Evolutionary conservation across 2,113 vertebrate genomes (phyloP), one percentile per base, ranked within the genome.

Genomic region (Trinectes maculatus): DNA sequence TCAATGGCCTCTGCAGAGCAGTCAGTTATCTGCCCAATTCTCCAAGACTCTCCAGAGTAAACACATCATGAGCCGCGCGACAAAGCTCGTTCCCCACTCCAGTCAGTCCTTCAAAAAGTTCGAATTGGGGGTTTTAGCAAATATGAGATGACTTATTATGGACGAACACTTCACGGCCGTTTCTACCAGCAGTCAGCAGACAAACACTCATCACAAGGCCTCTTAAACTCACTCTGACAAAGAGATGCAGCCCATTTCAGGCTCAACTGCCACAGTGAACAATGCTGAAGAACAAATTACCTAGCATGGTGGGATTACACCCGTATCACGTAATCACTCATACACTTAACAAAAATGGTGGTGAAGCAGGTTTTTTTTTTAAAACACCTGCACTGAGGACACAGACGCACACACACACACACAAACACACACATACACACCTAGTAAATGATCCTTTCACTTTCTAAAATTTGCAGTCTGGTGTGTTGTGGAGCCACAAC

Each of bases 51-150:
- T 71, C 34, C 0, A 43, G 36, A 12, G 46, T 54, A 56, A 60
- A 83, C 42, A 49, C 58, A 61, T 72, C 62, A 59, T 34, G 73
- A 33, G 40, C 19, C 19, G 52, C 62, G 57, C 16, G 69, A 66
- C 28, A 59, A 47, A 55, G 39, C 49, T 25, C 6, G n/a, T 1
- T 3, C 4, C 51, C 70, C 34, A 65, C 80, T 78, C 64, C 28
- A 75, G 52, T 18, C 10, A 6, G 42, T 66, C 76, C 65, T 85
- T 80, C 51, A 72, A 15, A 87, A 72, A 56, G 61, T 77, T 77
- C 6, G 44, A 62, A 62, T 54, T 53, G 25, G 18, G 65, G 47
- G 31, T 69, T 71, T 60, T 13, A 72, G 55, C 34, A 67, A 82
- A 75, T 65, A 24, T 25, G 42, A 71, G 70, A 80, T 61, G 49